Conservation (phyloP, 1,140 invertebrate species). For the Aphis craccivora region DNA sequence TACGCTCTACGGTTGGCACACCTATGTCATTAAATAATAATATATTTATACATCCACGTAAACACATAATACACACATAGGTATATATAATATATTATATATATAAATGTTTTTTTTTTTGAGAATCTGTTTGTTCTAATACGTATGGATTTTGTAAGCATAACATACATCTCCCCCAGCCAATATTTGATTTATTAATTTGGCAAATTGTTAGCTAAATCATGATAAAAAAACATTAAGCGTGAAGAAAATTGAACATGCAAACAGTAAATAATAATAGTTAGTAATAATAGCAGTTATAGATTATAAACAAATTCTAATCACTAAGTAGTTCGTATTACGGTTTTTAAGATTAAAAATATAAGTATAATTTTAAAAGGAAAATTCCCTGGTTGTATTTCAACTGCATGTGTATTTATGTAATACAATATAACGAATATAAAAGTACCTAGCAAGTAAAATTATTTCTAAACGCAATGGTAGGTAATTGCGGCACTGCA, state of each 20-base stretch:
- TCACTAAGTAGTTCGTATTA: background rate
- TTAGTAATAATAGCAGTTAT: background rate
- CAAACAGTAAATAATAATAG: background rate
- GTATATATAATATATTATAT: background rate
- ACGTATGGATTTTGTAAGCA: background rate
- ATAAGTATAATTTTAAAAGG: too few species aligned
- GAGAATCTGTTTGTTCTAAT: background rate
- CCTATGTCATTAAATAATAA: background rate
- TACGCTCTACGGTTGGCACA: slow-evolving; percentile 47
- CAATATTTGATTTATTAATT: background rate
- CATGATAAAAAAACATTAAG: background rate
- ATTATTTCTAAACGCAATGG: background rate
- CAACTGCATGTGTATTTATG: background rate
- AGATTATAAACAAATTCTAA: background rate
- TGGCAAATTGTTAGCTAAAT: background rate
- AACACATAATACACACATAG: background rate
- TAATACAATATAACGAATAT: background rate
- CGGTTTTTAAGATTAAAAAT: background rate
- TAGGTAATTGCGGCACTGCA: background rate
- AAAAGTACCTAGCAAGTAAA: background rate
- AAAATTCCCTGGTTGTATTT: background rate
- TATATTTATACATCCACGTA: background rate
- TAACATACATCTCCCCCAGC: background rate
- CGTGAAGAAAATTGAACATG: background rate
- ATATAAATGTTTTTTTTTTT: background rate